Conservation (phyloP, 2,888 invertebrate genomes). For the Keiferia lycopersicella region DNA sequence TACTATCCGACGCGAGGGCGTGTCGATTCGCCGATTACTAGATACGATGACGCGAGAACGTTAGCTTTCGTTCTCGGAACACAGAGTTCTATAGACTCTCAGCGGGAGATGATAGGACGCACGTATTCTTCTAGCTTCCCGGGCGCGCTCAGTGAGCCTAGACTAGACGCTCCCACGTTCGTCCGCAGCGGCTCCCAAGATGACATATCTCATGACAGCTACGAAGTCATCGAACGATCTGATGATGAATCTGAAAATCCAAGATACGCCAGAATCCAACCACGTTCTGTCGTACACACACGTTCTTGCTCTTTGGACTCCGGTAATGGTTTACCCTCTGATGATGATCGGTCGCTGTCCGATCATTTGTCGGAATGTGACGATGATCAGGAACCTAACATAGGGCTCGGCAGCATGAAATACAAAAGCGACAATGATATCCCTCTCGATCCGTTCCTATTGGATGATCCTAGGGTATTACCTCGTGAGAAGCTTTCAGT, state of each 20-base stretch:
- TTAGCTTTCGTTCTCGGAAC: constrained; percentile 52
- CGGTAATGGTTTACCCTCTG: constrained; percentile 88
- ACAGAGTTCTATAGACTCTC: constrained; percentile 84
- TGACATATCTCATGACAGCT: constrained; percentile 93
- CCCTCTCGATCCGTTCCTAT: constrained; percentile 88
- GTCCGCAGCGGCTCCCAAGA: constrained; percentile 89
- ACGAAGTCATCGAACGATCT: constrained; percentile 90
- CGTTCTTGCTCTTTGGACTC: constrained; percentile 89
- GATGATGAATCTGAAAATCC: constrained; percentile 81
- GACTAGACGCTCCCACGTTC: constrained; percentile 83
- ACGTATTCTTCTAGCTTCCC: constrained; percentile 94
- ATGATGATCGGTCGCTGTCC: constrained; percentile 84
- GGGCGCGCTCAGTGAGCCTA: constrained; percentile 87
- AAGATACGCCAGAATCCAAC: constrained; percentile 56
- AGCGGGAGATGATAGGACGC: constrained; percentile 85
- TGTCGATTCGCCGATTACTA: constrained; percentile 85
- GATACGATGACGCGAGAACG: constrained; percentile 83
- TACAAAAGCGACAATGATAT: constrained; percentile 86
- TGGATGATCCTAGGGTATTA: constrained; percentile 88
- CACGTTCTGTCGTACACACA: constrained; percentile 68
- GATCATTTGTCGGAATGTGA: constrained; percentile 72
- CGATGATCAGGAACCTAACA: constrained; percentile 78
- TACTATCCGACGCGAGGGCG: constrained; percentile 68
- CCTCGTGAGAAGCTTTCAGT: constrained; percentile 87
- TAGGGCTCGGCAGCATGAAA: constrained; percentile 81